A percentile compares a stretch with the other conserved stretches of the same genome.
phyloP scores from a whole-genome alignment of 2,888 invertebrate species.

The Papilio gigon region DNA sequence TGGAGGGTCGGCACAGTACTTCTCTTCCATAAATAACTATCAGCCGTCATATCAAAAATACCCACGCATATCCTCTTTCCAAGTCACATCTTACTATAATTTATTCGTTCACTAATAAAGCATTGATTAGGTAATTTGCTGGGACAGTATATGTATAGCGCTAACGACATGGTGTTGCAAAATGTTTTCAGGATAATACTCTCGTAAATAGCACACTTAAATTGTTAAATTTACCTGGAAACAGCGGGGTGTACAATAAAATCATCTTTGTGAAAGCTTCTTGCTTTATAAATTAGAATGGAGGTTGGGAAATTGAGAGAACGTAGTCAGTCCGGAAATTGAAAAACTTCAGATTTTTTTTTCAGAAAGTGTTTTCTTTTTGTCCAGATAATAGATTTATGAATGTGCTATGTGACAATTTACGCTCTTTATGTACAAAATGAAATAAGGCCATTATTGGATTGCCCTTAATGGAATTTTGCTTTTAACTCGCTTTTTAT shows the following conservation, averaged over 20 bases:
- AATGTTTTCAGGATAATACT: conserved; percentile 67
- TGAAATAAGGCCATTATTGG: conserved; percentile 48
- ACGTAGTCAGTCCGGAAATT: conserved; percentile 77
- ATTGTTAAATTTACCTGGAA: conserved; percentile 74
- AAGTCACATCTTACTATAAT: no score
- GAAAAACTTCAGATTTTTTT: conserved; percentile 77
- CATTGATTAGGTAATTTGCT: conserved; percentile 59
- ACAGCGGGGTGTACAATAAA: conserved; percentile 75
- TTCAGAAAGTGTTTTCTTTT: conserved; percentile 64
- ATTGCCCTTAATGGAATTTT: conserved; percentile 41
- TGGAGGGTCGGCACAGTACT: no score
- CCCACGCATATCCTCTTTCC: no score
- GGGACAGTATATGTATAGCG: conserved; percentile 63
- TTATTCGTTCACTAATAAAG: conserved; percentile 46
- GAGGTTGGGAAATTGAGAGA: conserved; percentile 72
- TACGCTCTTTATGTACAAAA: conserved; percentile 53
- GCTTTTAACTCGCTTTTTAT: conserved; percentile 31
- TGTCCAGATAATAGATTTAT: conserved; percentile 56
- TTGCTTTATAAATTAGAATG: conserved; percentile 74
- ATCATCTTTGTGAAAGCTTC: conserved; percentile 70
- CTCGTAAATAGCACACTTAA: conserved; percentile 71
- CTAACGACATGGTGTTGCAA: conserved; percentile 56
- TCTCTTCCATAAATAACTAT: no score
- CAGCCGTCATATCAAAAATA: no score
- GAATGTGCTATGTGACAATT: conserved; percentile 57